Conservation (phyloP, 2,113 vertebrate species). For the Amphiprion ocellaris region DNA sequence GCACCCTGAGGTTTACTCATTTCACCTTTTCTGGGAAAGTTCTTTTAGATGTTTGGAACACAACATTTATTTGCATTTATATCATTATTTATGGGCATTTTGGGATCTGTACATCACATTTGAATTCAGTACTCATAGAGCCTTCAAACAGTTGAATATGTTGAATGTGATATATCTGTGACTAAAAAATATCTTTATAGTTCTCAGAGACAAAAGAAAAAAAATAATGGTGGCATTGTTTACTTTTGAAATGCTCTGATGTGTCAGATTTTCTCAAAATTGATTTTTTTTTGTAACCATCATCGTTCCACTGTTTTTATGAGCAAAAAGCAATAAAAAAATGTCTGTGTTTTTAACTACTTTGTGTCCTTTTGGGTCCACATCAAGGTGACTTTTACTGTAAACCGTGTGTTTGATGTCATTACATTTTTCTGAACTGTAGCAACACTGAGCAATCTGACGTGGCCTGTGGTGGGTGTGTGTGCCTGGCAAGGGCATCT, state of each 20-base stretch:
- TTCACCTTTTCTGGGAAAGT: slow-evolving; percentile 39
- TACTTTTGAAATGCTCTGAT: slow-evolving; percentile 53
- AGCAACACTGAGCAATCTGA: slow-evolving; percentile 8
- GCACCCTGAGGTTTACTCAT: slow-evolving; percentile 53
- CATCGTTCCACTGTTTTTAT: slow-evolving; percentile 38
- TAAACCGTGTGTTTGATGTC: slow-evolving; percentile 43
- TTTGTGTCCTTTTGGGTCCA: slow-evolving; percentile 24
- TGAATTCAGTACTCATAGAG: slow-evolving; percentile 12
- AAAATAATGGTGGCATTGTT: slow-evolving; percentile 43
- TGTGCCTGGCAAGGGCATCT: slow-evolving; percentile 54
- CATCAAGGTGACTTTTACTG: slow-evolving; percentile 5
- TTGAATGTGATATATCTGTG: slow-evolving; percentile 43
- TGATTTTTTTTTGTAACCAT: slow-evolving; percentile 32
- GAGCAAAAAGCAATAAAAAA: slow-evolving; percentile 74
- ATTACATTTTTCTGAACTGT: slow-evolving; percentile 34
- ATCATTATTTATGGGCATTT: slow-evolving; percentile 55
- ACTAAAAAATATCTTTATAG: slow-evolving; percentile 48
- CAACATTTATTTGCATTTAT: slow-evolving; percentile 29
- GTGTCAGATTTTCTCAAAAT: slow-evolving; percentile 36
- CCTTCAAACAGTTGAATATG: slow-evolving; percentile 29
- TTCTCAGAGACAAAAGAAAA: slow-evolving; percentile 50
- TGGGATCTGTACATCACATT: slow-evolving; percentile 19
- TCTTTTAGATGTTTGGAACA: slow-evolving; percentile 27
- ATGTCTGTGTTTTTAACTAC: slow-evolving; percentile 49
- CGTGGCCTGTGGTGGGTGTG: slow-evolving; percentile 34